Base-by-base conservation (phyloP, 2,797 vertebrate genomes). In the Synanceia verrucosa region DNA sequence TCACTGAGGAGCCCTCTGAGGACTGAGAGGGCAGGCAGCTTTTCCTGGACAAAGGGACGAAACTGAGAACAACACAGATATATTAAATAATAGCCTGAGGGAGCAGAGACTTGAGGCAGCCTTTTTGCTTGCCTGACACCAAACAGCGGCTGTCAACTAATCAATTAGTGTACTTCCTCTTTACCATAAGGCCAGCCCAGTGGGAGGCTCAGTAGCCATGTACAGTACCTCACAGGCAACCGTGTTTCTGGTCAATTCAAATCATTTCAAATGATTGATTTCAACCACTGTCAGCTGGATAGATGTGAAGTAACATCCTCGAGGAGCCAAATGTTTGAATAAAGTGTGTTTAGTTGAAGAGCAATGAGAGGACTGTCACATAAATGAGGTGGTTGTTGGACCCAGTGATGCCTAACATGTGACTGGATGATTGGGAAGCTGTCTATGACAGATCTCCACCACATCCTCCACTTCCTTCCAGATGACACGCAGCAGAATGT, bases 1-100 rank as follows among this genome's bases (percentile, higher is more conserved):
- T 91, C 88, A 86, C 89, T 10, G 57, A 86, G 91, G 90, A 92
- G 81, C 68, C 72, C 81, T 85, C 81, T 61, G 75, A 88, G 85
- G 86, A 84, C 88, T 47, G 66, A 83, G 83, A 89, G 87, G 87
- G 75, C 87, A 88, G 73, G 56, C 73, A 88, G 87, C 78, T 88
- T 86, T 92, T 87, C 79, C 77, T 77, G 88, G 88, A 92, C 87
- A 92, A 90, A 90, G 84, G 63, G 61, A 70, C 62, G 83, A 87
- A 87, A 85, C 87, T 76, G 83, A 87, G 85, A 91, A 90, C 82
- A 91, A 89, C 82, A 82, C 58, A 72, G 79, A 65, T 87, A 82
- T 87, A 85, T 87, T 88, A 88, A 89, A 89, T 88, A 85, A 91
- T 86, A 87, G 84, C 89, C 84, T 72, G 64, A 23, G 86, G 86